Evolutionary conservation across 2,888 invertebrate species (phyloP).

Genomic region (Ditula angustiorana): DNA sequence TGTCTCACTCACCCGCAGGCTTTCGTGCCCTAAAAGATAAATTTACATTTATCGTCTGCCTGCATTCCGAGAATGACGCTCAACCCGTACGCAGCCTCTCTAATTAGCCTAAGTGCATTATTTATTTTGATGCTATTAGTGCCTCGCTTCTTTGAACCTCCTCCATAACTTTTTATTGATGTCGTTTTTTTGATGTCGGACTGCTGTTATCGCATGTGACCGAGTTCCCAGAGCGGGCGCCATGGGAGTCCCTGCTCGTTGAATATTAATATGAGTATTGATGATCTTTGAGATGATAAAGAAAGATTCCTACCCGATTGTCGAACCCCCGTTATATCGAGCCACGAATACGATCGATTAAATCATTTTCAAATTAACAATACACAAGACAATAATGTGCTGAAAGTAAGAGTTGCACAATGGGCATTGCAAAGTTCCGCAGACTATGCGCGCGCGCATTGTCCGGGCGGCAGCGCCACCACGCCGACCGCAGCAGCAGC

Average conservation of each 20-base stretch:
- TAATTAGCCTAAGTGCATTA: constrained; percentile 68
- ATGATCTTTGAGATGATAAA: neutral
- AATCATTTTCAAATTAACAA: neutral
- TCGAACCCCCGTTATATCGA: too few species aligned
- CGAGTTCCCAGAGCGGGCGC: neutral
- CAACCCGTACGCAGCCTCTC: constrained; percentile 48
- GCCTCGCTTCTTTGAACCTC: constrained; percentile 10
- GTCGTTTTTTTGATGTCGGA: constrained; percentile 3
- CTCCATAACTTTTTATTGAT: constrained; percentile 22
- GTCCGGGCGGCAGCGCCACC: constrained; percentile 5
- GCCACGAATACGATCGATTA: too few species aligned
- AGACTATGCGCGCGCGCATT: neutral
- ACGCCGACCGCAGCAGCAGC: constrained; percentile 22
- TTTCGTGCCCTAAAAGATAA: constrained; percentile 57
- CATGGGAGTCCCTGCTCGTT: constrained; percentile 6
- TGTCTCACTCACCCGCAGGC: constrained; percentile 52
- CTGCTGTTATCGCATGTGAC: constrained; percentile 8
- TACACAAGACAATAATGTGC: neutral
- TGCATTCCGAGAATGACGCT: constrained; percentile 62
- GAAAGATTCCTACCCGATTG: neutral
- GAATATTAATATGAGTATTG: neutral
- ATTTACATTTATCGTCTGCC: constrained; percentile 53
- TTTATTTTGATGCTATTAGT: constrained; percentile 57
- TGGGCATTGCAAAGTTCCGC: neutral
- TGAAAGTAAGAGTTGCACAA: constrained; percentile 4